A percentile compares a stretch with the other conserved stretches of the same genome.
Evolutionary conservation across 2,888 invertebrate species (phyloP).

Genomic region (Diarsia dahlii): DNA sequence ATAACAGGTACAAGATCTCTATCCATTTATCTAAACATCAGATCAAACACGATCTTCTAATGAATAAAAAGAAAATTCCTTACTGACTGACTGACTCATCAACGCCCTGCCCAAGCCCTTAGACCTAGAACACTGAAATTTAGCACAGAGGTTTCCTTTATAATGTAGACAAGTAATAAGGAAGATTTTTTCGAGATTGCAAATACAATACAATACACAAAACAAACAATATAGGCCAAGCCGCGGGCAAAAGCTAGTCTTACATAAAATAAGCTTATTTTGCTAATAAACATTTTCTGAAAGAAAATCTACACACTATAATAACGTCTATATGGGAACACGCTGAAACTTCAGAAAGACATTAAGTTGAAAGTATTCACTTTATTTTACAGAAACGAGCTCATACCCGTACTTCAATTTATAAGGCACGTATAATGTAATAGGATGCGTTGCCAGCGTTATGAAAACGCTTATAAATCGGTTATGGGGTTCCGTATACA

Average conservation of each 20-base stretch:
- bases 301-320: conserved; percentile 2
- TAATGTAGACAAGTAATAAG: too few species aligned
- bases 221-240: too few species aligned
- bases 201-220: too few species aligned
- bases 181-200: too few species aligned
- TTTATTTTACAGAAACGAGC: conserved; percentile 28
- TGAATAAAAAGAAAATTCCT: too few species aligned
- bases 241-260: neutral
- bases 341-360: conserved; percentile 21
- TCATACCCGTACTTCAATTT: conserved; percentile 38
- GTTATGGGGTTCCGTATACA: conserved; percentile 54
- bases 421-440: conserved; percentile 46
- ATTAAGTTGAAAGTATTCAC: conserved; percentile 43
- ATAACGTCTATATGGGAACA: conserved; percentile 5
- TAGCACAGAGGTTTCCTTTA: too few species aligned
- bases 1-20: too few species aligned
- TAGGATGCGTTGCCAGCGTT: conserved; percentile 53
- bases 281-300: neutral
- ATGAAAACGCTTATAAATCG: conserved; percentile 63
- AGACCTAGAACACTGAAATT: too few species aligned
- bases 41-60: too few species aligned
- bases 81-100: too few species aligned
- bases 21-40: too few species aligned
- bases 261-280: neutral
- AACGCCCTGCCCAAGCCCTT: too few species aligned